Evolutionary conservation across 53 echinoderm and acorn worm genomes (phyloP), one percentile per base, ranked within the genome.

Genomic region (Astropecten irregularis): DNA sequence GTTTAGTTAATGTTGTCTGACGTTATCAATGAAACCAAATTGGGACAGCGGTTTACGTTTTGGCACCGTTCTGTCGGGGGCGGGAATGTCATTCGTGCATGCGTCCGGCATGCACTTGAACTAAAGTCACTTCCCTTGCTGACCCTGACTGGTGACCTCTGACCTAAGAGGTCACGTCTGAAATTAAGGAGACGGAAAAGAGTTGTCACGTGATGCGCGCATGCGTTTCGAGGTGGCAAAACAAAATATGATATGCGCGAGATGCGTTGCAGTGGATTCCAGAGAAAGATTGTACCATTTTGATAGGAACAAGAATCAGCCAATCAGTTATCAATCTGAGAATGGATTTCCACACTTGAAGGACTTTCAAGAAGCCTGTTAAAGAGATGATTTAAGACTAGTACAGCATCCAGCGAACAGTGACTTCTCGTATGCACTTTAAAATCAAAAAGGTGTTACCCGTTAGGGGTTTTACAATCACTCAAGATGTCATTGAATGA

Each of bases 351-450:
- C 15, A 49, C 22, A 33, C 36, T 28, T 53, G 23, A 25, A 40
- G 37, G 36, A 57, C 58, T 57, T 76, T 28, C 30, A 37, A 76
- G 22, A 27, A 37, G 20, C 52, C 8, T 49, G n/a, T 49, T 25
- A 31, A 21, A 50, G 31, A 50, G 71, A n/a, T 71, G 76, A 76
- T 76, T 76, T 76, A 76, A 40, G 56, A 57, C 38, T 25, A 56
- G 40, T 55, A 18, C 40, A 56, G 21, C 76, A 76, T 9, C 13
- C 56, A 58, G 40, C 42, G 44, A 57, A 76, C 40, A 55, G 37
- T 76, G 76, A 40, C 76, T 56, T 6, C 40, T 56, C 37, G 56
- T 36, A 76, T n/a, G 37, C 76, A 76, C 76, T 76, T 65, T 26
- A 58, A 19, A 51, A n/a, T n/a, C n/a, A n/a, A 30, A 54, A 54